Conservation (phyloP, 2,888 invertebrate genomes). For the Tetragonula carbonaria region DNA sequence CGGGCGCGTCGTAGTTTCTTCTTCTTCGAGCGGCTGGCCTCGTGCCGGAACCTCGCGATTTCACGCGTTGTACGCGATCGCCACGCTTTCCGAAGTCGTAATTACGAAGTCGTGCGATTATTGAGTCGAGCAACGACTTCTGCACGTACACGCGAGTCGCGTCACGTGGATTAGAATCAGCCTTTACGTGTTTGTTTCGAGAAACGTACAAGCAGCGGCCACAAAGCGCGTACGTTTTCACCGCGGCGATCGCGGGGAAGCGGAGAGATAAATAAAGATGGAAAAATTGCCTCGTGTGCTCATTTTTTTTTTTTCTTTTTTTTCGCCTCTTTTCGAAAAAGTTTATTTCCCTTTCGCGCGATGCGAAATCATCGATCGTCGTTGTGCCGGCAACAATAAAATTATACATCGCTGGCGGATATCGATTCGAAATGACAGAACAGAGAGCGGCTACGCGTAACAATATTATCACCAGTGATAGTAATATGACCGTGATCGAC, state of each 20-base stretch:
- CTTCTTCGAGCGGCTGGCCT: not conserved
- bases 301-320: not conserved
- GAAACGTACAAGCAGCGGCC: not conserved
- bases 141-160: constrained; percentile 48
- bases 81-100: constrained; percentile 45
- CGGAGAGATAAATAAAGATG: not conserved
- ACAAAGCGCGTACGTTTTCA: constrained; percentile 13
- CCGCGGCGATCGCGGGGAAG: constrained; percentile 30
- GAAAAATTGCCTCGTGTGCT: constrained; percentile 39
- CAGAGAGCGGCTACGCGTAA: not conserved
- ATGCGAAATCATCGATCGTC: constrained; percentile 48
- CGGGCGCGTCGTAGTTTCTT: not conserved
- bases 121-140: constrained; percentile 36
- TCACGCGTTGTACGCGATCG: not conserved
- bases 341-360: constrained; percentile 43
- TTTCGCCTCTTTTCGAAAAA: not conserved
- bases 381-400: constrained; percentile 75
- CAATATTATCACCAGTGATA: constrained; percentile 32
- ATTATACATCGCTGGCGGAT: constrained; percentile 1
- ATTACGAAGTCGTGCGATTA: constrained; percentile 37
- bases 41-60: not conserved
- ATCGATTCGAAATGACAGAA: not conserved
- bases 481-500: not conserved
- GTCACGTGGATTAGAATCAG: constrained; percentile 20
- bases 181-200: constrained; percentile 11